Base-by-base conservation (phyloP, 2,113 vertebrate species). In the cattle (Bos taurus) region DNA sequence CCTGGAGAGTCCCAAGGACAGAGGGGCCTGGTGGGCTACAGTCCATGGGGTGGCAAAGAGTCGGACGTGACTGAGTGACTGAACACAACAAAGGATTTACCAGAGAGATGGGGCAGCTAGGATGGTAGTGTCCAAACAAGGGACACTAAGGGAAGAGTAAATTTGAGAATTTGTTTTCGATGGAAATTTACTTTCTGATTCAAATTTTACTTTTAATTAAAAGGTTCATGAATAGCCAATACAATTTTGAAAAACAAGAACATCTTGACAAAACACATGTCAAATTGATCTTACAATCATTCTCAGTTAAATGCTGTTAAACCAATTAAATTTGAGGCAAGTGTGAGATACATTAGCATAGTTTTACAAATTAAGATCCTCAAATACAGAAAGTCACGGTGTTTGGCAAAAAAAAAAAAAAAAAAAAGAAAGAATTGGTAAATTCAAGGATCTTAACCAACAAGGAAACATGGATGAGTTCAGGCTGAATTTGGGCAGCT, bases 211-310 rank as follows among this genome's bases (percentile, higher is more conserved):
- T 21, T 86, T 80, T 85, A 74, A 94, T 85, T 86, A 12, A 74
- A 94, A 59, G 6, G 4, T 14, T 46, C 13, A 94, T 33, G 19
- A 95, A 86, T 17, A 82, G 21, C 16, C 81, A 26, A 88, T 80
- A 62, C 6, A 94, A 30, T 56, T 90, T 88, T 85, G 46, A 78
- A 90, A 97, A 90, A 80, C 78, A 71, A 92, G 60, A 88, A 40
- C n/a, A n/a, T 28, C 23, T 48, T 95, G 43, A 87, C 6, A 48
- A 86, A 90, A 95, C 23, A 46, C 36, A 64, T 54, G 36, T 91
- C 77, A n/a, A 59, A 85, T 5, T 84, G 52, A 96, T 19, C 21
- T 81, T 43, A 85, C 3, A 46, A 6, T 71, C 30, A 52, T 80
- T 87, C 43, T 90, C 19, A 59, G 7, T 36, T 59, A 50, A 92